Evolutionary conservation across 2,797 vertebrate genomes (phyloP).

Genomic region (Phrynocephalus forsythii): DNA sequence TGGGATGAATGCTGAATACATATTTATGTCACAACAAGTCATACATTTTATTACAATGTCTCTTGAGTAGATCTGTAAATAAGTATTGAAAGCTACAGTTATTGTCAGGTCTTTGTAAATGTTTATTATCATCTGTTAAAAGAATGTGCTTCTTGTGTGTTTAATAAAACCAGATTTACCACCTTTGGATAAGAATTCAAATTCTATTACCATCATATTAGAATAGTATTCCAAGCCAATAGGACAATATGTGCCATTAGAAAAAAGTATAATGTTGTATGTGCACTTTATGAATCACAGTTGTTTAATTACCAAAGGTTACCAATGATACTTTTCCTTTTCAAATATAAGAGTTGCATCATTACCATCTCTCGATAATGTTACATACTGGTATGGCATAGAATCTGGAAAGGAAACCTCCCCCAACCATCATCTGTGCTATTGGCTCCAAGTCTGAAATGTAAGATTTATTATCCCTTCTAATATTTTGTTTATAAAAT

Average conservation of each 20-base stretch:
- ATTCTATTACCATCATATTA: not conserved
- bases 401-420: not conserved
- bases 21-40: not conserved
- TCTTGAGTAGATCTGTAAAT: not conserved
- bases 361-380: too few relatives aligned
- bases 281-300: not conserved
- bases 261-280: not conserved
- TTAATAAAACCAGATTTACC: not conserved
- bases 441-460: not conserved
- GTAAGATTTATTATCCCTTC: constrained; percentile 20
- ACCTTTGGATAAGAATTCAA: not conserved
- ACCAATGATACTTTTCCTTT: too few relatives aligned
- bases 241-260: not conserved
- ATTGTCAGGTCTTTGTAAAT: not conserved
- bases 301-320: not conserved
- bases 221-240: not conserved
- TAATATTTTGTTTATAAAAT: constrained; percentile 21
- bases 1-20: not conserved
- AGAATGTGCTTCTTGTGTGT: not conserved
- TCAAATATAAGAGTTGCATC: too few relatives aligned
- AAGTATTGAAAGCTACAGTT: not conserved
- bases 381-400: not conserved
- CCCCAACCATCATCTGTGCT: not conserved
- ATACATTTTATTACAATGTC: not conserved
- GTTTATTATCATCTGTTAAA: not conserved